These are phyloP conservation scores for Xenopus laevis DNA, from an alignment of 2,113 vertebrate genomes.

Conservation along the genomic window DNA sequence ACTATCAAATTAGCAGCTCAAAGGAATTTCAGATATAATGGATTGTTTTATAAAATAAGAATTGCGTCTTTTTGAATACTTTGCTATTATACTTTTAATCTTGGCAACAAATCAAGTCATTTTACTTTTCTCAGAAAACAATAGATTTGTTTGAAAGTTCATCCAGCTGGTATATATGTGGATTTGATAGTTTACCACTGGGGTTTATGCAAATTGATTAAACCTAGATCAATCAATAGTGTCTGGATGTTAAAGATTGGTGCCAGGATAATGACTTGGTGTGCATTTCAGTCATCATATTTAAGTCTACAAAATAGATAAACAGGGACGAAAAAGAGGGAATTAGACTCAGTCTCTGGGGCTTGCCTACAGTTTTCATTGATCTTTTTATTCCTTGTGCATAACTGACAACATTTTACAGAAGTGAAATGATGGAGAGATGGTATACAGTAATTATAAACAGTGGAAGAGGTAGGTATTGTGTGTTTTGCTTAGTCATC, in stretches of 20 bases:
- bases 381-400: background rate
- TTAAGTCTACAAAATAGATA: slow-evolving; percentile 8
- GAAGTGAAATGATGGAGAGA: too few species aligned
- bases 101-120: slow-evolving; percentile 19
- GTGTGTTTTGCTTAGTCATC: too few species aligned
- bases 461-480: too few species aligned
- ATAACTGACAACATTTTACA: background rate
- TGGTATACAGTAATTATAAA: too few species aligned
- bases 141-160: slow-evolving; percentile 37
- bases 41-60: background rate
- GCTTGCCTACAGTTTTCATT: background rate
- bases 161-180: slow-evolving; percentile 18
- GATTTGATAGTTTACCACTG: slow-evolving; percentile 27
- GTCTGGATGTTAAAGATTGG: slow-evolving; percentile 15
- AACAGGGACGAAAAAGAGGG: background rate
- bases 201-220: slow-evolving; percentile 31
- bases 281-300: background rate
- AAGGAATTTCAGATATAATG: background rate
- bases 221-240: slow-evolving; percentile 37
- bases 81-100: slow-evolving; percentile 8
- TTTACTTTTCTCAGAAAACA: slow-evolving; percentile 14
- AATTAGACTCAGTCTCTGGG: background rate
- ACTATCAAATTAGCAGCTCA: background rate
- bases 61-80: background rate
- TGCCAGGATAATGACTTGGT: slow-evolving; percentile 23